Evolutionary conservation across 2,113 vertebrate species (phyloP), one percentile per base, ranked within the genome.

Genomic region (Saimiri boliviensis): DNA sequence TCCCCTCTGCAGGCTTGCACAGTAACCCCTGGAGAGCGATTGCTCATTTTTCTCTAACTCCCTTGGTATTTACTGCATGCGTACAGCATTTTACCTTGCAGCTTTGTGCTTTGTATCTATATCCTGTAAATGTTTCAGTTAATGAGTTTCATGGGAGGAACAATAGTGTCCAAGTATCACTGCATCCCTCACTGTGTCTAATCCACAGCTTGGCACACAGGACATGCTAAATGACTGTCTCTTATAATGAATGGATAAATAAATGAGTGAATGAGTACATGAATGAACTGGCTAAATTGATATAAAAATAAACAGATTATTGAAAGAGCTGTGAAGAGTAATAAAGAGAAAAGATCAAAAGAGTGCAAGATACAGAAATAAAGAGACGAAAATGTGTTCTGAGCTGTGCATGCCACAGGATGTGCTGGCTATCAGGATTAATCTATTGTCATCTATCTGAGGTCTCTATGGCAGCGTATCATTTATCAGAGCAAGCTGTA

Each of bases 211-310:
- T 42, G 21, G 23, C 49, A 56, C 35, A 70, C 11, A 63, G 35
- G 60, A 35, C 54, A 83, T 56, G n/a, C 60, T 84, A 74, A 91
- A 76, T 56, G 83, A 87, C 83, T 12, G 4, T 91, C 73, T 74
- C 87, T 95, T 88, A 95, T 86, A 58, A 97, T 56, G 86, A 97
- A 86, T 80, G 54, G 95, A 87, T 25, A 73, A 92, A 83, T 70
- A 81, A 81, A 81, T 58, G 47, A 85, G 74, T 52, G 94, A 85
- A 37, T 30, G 32, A 81, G 66, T 91, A 12, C 37, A 71, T 71
- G 77, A 89, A 68, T 66, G 47, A 19, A 92, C 76, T 80, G 40
- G 54, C 45, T 94, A 93, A 96, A 60, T 14, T 66, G 63, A 73
- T 81, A 77, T 77, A 85, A 94, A 97, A 92, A 77, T 47, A 86